These are phyloP conservation scores for Smutsia gigantea DNA, from an alignment of 2,797 vertebrate genomes.

Conservation along the genomic window DNA sequence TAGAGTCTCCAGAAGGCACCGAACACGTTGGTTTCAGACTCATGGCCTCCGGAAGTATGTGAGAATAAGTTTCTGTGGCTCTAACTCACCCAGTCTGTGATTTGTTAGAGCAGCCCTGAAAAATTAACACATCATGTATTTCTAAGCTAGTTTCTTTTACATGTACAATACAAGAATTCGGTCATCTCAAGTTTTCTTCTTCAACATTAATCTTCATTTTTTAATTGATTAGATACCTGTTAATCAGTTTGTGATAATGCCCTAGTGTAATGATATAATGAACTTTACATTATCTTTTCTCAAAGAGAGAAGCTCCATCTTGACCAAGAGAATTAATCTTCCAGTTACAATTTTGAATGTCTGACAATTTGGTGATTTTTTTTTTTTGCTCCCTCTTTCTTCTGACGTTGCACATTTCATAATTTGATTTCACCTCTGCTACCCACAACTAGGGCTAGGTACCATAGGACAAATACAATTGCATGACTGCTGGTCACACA, in stretches of 20 bases:
- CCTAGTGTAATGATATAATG: neutral
- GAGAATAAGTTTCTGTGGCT: neutral
- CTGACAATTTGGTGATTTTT: neutral
- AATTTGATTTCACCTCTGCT: neutral
- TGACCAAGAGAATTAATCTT: neutral
- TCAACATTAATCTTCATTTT: neutral
- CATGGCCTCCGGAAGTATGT: neutral
- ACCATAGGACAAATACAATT: neutral
- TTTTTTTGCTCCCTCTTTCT: neutral
- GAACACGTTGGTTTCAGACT: neutral
- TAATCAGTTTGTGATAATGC: neutral
- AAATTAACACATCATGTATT: neutral
- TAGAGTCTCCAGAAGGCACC: neutral
- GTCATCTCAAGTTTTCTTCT: neutral
- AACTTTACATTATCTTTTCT: neutral
- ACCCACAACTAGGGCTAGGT: neutral
- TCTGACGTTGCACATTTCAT: neutral
- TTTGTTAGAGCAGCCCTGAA: neutral
- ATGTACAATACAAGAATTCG: neutral
- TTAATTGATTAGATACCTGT: neutral
- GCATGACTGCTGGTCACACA: neutral
- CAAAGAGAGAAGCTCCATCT: neutral
- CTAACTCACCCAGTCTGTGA: neutral
- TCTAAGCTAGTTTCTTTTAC: neutral
- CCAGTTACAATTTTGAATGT: neutral